Evolutionary conservation across 2,888 invertebrate species (phyloP), one percentile per base, ranked within the genome.

Genomic region (Apotomis turbidana): DNA sequence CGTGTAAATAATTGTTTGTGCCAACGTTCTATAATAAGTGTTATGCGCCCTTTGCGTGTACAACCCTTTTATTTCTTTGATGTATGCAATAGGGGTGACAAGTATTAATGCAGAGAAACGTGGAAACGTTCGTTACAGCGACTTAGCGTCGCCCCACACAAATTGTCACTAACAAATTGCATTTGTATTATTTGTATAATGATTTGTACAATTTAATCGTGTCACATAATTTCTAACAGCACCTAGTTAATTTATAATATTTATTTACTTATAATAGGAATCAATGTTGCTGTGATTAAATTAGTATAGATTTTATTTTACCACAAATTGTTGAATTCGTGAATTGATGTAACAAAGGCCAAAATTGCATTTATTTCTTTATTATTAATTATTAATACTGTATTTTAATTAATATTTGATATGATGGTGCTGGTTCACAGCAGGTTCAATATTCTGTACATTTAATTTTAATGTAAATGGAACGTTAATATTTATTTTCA

Each of bases 41-140:
- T 87, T 87, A 82, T 83, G 85, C 89, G 86, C 91, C 90, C 91
- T 90, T 85, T 83, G 84, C 88, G 82, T 85, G 83, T 84, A 85
- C 86, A 90, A 90, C 92, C 93, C 90, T 90, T 91, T 87, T 85
- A 86, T 91, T 91, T 88, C 90, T 91, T 93, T 93, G 92, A 93
- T 93, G 90, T 91, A 89, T 87, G 87, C 88, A 85, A 82, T 81
- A 82, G 90, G 92, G 92, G 90, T 90, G 91, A 86, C 86, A 90
- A 90, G 90, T 90, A 88, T 91, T 91, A 91, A 89, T 88, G 85
- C 87, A 81, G 83, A 84, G 84, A 89, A 91, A 87, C 83, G 85
- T 82, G 85, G 86, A 87, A 87, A 89, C 13, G 87, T 90, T 93
- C 90, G 90, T 91, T 91, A 92, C 82, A 83, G 84, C 86, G 84